Conservation (phyloP, 2,113 vertebrate species). For the Pyrgilauda ruficollis region DNA sequence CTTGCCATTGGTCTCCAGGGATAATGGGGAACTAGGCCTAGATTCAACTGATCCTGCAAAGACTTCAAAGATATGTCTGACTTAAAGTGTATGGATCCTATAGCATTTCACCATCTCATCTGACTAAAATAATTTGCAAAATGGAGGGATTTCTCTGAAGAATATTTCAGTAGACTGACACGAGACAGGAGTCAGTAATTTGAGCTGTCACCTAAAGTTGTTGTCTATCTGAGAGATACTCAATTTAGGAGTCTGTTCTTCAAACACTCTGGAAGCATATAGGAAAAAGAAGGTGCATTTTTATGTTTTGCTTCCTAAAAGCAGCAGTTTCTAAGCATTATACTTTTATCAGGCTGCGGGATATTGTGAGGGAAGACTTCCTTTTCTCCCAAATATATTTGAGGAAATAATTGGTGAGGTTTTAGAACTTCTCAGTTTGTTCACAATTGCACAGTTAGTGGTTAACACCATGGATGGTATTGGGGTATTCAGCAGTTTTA, state of each 20-base stretch:
- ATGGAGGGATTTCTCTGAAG: not conserved
- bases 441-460: not conserved
- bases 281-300: rapidly evolving
- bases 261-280: not conserved
- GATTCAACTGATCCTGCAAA: not conserved
- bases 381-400: not conserved
- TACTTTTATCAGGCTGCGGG: not conserved
- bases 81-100: not conserved
- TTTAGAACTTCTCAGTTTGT: not conserved
- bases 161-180: not conserved
- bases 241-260: not conserved
- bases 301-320: not conserved
- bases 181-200: not conserved
- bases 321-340: not conserved
- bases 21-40: not conserved
- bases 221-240: not conserved
- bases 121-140: not conserved
- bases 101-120: rapidly evolving
- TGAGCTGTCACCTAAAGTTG: not conserved
- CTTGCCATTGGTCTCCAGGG: not conserved
- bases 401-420: not conserved
- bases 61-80: not conserved
- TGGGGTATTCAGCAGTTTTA: not conserved
- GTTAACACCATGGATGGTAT: not conserved
- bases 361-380: not conserved